Evolutionary conservation across 2,113 vertebrate species (phyloP), one percentile per base, ranked within the genome.

Genomic region (Stomatorhinus ivindoensis): DNA sequence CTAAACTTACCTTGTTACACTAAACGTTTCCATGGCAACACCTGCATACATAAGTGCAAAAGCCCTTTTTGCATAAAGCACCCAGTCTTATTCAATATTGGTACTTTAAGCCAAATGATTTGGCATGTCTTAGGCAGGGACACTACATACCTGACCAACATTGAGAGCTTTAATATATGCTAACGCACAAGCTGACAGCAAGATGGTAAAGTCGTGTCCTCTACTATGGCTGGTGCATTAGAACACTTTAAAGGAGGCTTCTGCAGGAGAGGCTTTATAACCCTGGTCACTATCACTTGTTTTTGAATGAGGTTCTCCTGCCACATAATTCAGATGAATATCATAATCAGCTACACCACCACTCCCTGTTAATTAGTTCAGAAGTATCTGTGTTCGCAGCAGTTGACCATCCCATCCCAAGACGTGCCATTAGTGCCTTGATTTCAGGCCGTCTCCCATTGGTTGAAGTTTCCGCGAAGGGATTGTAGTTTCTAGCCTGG

Each of bases 1-100:
- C 50, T 39, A 55, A 87, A 87, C 13, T 27, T 51, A 53, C 85
- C n/a, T n/a, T 53, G n/a, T 35, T 87, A 87, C 48, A 35, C 47
- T 27, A 86, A 50, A 53, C 10, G 85, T 87, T 87, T 31, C 85
- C 85, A 87, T 55, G n/a, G 50, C 50, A 87, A 87, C 85, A 87
- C 24, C 7, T 51, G 47, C 50, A 53, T 39, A 53, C 13, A 35
- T 35, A 87, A 35, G 83, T 86, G 21, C 44, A 31, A 27, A 48
- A 35, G 47, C 50, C 15, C 5, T 8, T n/a, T 19, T 87, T 87
- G 31, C 85, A 53, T 87, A 35, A 87, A 87, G 31, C 10, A 53
- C 47, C n/a, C 50, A 4, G 15, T n/a, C 50, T 87, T 87, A 53
- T 84, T 84, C 44, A 55, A 55, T 87, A 87, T 42, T 55, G 24